Percentiles rank a stretch among this genome's conserved stretches.
Conservation (phyloP, 2,797 vertebrate genomes). For the Anguilla pacifica region DNA sequence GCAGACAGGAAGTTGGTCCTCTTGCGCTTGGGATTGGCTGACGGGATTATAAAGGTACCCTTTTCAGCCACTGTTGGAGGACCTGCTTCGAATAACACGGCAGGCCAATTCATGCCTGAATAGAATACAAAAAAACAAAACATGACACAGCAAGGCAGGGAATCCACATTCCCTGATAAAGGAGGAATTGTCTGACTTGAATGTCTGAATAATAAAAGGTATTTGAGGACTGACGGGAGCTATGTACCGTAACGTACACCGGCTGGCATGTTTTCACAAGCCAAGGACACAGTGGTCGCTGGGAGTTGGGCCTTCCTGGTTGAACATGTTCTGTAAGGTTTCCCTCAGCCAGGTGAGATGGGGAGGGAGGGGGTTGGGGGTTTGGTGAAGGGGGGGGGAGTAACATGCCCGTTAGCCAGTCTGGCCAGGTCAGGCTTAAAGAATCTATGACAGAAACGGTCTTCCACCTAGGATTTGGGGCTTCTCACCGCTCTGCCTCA, state of each 20-base stretch:
- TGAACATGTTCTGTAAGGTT: not conserved
- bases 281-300: not conserved
- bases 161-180: not conserved
- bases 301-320: not conserved
- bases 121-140: not conserved
- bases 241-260: not conserved
- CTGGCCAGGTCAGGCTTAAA: no score
- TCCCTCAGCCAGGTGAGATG: no score
- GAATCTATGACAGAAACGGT: no score
- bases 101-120: constrained; percentile 8
- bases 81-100: not conserved
- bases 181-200: not conserved
- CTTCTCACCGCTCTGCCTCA: not conserved
- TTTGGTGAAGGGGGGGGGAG: no score
- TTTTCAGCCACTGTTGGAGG: not conserved
- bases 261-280: not conserved
- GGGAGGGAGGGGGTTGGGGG: no score
- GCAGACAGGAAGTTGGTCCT: not conserved
- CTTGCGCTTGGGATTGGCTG: not conserved
- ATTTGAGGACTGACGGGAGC: not conserved
- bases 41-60: not conserved
- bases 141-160: not conserved
- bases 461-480: no score
- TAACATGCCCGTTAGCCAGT: no score
- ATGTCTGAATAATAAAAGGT: not conserved